These are phyloP conservation scores for Rhinoptilus africanus DNA, from an alignment of 2,113 vertebrate species.

Conservation along the genomic window DNA sequence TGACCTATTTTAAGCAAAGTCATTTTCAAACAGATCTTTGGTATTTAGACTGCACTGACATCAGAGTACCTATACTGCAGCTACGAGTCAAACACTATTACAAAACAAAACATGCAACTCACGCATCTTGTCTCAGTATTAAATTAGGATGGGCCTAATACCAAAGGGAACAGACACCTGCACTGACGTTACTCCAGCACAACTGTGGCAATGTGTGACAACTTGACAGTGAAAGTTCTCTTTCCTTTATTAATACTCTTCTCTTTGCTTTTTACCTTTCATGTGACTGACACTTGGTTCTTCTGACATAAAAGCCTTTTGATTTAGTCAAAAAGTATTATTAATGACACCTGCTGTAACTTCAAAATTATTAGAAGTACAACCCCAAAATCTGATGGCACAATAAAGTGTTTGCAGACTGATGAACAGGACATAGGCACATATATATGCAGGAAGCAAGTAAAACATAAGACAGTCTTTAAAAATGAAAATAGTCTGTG, in stretches of 20 bases:
- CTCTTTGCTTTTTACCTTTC: background rate
- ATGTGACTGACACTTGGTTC: background rate
- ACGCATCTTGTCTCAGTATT: background rate
- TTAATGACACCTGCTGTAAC: background rate
- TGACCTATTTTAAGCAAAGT: background rate
- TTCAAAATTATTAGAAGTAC: background rate
- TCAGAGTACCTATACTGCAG: background rate
- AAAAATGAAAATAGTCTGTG: background rate
- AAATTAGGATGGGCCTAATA: background rate
- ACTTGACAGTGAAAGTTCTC: background rate
- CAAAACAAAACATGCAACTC: background rate
- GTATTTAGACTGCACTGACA: background rate
- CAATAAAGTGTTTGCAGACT: background rate
- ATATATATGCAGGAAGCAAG: background rate
- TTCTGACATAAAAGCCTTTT: background rate
- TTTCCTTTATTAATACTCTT: background rate
- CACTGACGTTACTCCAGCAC: background rate
- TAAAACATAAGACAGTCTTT: background rate
- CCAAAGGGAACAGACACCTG: background rate
- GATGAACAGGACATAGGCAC: background rate
- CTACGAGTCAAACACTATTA: background rate
- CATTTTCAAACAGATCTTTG: background rate
- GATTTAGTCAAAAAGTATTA: background rate
- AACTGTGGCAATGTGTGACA: background rate
- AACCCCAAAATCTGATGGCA: background rate